Evolutionary conservation across 2,888 invertebrate genomes (phyloP), one percentile per base, ranked within the genome.

Genomic region (Diaphora mendica): DNA sequence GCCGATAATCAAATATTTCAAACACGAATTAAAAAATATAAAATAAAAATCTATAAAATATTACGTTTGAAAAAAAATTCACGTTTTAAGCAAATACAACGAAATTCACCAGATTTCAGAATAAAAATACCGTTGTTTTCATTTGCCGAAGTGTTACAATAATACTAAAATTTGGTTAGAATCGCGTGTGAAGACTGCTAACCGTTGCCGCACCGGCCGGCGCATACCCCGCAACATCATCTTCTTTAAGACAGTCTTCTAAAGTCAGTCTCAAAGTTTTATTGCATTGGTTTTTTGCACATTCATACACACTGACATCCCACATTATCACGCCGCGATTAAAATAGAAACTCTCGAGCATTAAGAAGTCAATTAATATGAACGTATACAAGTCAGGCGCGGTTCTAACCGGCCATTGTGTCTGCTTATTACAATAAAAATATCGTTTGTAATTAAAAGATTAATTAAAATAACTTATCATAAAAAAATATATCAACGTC

Each of bases 251-350:
- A 95, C 95, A 95, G 95, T 95, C 95, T 95, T 95, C 93, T 94
- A 86, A 94, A 94, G 94, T 95, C 95, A 95, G 95, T 94, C 95
- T 95, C 90, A 94, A 94, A 95, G 91, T 92, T 93, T 91, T 95
- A 94, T 95, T 95, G 95, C 94, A 94, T 94, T 94, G 93, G 92
- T 92, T 93, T 88, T 88, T 91, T 91, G 89, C 88, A 90, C 91
- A 91, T 80, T 72, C 87, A 90, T 89, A 89, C 88, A 87, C 87
- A 86, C 85, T 86, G 89, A 86, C 87, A 86, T 87, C 85, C 88
- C 85, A 86, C 85, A 86, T 84, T 81, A 82, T 83, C 84, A 84
- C 87, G 86, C 85, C 84, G 86, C 84, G 87, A 87, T 90, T 85
- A 82, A 87, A 90, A 90, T 85, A 89, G 86, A 91, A 88, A 85